Base-by-base conservation (phyloP, 2,113 vertebrate genomes). In the Hirundichthys speculiger region DNA sequence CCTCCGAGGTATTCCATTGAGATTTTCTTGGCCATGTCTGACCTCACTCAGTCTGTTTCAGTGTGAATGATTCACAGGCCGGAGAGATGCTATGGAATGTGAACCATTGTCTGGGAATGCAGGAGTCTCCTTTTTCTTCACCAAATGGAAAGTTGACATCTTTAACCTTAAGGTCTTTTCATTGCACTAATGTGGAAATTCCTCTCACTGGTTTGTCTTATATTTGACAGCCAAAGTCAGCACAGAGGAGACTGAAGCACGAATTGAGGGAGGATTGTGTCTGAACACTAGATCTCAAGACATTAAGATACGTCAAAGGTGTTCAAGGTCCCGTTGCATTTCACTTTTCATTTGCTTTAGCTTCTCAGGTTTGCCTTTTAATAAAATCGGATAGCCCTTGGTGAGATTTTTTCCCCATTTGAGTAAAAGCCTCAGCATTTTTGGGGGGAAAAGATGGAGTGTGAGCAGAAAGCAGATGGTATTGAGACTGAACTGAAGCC, bases 81-180 rank as follows among this genome's bases (percentile, higher is more conserved):
- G 79, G 68, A 72, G 82, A 83, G 54, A 69, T 88, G 80, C 89
- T 77, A 53, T 69, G 86, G 88, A 89, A 91, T 91, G 87, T 90
- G 82, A 91, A 86, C 89, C 84, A 86, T 91, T 90, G 90, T 91
- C 92, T 92, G 89, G 88, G 92, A 93, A 92, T 91, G 90, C 78
- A 77, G 84, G 83, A 89, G 78, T 86, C 86, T 91, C 80, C 69
- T 75, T 83, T 86, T 88, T 74, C 77, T 71, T 45, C 66, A 79
- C 71, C 77, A 43, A 87, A 84, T 88, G 85, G 90, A 89, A 91
- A 90, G 61, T 85, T 84, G 64, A 24, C 82, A 80, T 82, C 73
- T 82, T 63, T 63, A 82, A 81, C 79, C 75, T 62, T 67, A 27
- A 47, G 69, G 71, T 77, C 68, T 82, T 77, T 75, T 80, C 60